Percentiles rank a stretch among this genome's conserved stretches.
phyloP scores from a whole-genome alignment of 2,888 invertebrate species.

The Masnerella sp. region DNA sequence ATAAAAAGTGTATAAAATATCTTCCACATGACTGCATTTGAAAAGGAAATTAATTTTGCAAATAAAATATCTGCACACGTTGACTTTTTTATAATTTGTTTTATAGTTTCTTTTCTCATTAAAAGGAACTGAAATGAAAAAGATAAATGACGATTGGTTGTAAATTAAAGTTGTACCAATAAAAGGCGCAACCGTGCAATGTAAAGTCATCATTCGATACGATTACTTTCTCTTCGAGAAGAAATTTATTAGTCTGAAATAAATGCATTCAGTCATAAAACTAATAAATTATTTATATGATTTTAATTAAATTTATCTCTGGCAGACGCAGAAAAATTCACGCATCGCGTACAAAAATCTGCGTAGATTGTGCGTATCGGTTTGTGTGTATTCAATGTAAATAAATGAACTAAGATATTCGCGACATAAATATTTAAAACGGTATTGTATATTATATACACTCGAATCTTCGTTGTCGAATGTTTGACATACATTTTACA shows the following conservation, averaged over 20 bases:
- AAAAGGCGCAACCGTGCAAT: constrained; percentile 43
- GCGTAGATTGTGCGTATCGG: constrained; percentile 35
- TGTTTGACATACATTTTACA: constrained; percentile 45
- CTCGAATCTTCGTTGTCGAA: constrained; percentile 28
- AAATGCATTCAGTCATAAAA: constrained; percentile 48
- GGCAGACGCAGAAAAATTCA: constrained; percentile 22
- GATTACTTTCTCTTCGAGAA: constrained; percentile 48
- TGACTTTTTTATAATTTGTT: no score
- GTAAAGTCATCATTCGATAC: constrained; percentile 43
- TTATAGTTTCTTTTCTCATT: constrained; percentile 14
- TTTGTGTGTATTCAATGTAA: constrained; percentile 45
- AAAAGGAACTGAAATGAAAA: constrained; percentile 28
- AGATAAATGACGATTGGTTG: constrained; percentile 28
- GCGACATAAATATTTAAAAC: constrained; percentile 37
- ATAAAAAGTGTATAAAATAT: no score
- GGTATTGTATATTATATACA: constrained; percentile 37
- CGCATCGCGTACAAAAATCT: constrained; percentile 20
- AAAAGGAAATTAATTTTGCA: no score
- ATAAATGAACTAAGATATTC: constrained; percentile 40
- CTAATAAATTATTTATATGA: constrained; percentile 54
- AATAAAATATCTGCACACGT: no score
- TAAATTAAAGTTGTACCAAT: constrained; percentile 48
- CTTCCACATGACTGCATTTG: no score
- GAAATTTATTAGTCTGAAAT: constrained; percentile 56
- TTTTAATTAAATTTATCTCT: constrained; percentile 48